phyloP scores from a whole-genome alignment of 1,140 invertebrate species.

The Caerostris darwini region DNA sequence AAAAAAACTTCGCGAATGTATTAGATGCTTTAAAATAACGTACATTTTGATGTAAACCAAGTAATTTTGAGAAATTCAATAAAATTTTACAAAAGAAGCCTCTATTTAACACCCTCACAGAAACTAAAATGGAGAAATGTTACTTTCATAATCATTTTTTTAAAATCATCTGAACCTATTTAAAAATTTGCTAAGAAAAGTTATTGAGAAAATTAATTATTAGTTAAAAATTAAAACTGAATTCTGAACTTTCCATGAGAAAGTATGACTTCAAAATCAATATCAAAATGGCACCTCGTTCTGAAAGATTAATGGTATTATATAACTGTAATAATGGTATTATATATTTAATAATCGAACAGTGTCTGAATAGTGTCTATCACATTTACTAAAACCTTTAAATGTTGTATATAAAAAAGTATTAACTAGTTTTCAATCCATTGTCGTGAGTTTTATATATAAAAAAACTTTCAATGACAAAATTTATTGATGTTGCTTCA shows the following conservation, averaged over 20 bases:
- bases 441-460: conserved; percentile 49
- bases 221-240: no score
- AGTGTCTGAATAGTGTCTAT: not conserved
- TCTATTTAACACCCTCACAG: not conserved
- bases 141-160: not conserved
- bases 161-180: no score
- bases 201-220: no score
- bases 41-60: conserved; percentile 31
- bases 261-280: no score
- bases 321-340: no score
- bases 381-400: not conserved
- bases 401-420: conserved; percentile 23
- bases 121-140: not conserved
- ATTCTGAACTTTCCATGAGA: no score
- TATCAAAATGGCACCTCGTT: no score
- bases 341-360: not conserved
- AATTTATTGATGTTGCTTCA: conserved; percentile 55
- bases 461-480: conserved; percentile 40
- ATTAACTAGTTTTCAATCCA: not conserved
- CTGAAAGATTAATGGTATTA: no score
- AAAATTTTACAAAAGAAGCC: not conserved
- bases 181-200: no score
- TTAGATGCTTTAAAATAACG: conserved; percentile 38
- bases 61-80: not conserved
- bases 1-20: not conserved